phyloP scores from a whole-genome alignment of 2,888 invertebrate species.

The Plusia festucae region DNA sequence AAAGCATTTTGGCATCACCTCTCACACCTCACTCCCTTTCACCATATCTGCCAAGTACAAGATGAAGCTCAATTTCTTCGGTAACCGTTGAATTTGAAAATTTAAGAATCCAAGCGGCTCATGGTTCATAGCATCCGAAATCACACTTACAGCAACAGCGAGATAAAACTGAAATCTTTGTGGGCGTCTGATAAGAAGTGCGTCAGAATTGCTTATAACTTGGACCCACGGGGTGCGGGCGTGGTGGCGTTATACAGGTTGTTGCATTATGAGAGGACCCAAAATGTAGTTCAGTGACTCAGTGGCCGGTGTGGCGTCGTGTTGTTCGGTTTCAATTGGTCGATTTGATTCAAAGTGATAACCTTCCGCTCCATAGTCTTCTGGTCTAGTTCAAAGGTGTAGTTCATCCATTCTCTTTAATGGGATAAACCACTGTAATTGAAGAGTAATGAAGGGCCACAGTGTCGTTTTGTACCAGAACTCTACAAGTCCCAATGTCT shows the following conservation, averaged over 20 bases:
- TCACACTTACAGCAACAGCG: slow-evolving; percentile 14
- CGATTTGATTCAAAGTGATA: background rate
- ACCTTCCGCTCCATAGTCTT: too few species aligned
- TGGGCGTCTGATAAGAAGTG: slow-evolving; percentile 53
- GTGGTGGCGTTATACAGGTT: slow-evolving; percentile 68
- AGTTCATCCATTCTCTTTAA: background rate
- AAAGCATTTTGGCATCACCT: too few species aligned
- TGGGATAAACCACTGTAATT: too few species aligned
- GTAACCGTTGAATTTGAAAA: background rate
- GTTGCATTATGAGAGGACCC: slow-evolving; percentile 23
- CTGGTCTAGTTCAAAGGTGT: background rate
- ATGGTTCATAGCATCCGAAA: slow-evolving; percentile 2
- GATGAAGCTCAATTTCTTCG: background rate
- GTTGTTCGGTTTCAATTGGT: background rate
- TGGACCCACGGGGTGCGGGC: slow-evolving; percentile 66
- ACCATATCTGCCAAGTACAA: too few species aligned
- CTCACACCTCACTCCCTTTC: too few species aligned
- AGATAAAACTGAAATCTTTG: slow-evolving; percentile 52
- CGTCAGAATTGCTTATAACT: slow-evolving; percentile 57
- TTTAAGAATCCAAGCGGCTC: background rate
- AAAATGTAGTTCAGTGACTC: background rate
- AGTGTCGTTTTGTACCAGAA: too few species aligned
- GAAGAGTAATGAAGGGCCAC: too few species aligned
- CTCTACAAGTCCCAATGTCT: too few species aligned
- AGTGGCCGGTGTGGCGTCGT: background rate